Base-by-base conservation (phyloP, 2,888 invertebrate genomes). In the Amorpha juglandis region DNA sequence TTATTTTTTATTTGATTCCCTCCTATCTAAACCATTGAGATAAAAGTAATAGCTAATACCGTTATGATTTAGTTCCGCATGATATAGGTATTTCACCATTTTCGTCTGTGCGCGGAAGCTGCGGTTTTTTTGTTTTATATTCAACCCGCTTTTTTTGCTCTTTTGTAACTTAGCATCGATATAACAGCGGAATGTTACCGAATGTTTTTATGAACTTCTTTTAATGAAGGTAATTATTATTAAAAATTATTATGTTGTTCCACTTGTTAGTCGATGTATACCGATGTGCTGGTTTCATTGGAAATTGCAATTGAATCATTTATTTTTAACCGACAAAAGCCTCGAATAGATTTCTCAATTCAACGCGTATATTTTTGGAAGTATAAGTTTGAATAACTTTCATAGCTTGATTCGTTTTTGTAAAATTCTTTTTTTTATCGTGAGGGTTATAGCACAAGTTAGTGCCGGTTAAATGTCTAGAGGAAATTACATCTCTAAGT, bases 1-100 rank as follows among this genome's bases (percentile, higher is more conserved):
- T 77, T 73, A 74, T 66, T 74, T 75, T 77, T 74, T 72, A 72
- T 76, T 75, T 73, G 69, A 71, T 76, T 75, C 72, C 45, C 67
- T 76, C 75, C 71, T 72, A 77, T 77, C 71, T 75, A 63, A 64
- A 42, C 58, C 42, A 67, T 70, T 69, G 62, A 63, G 63, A 69
- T 74, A 62, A 70, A 70, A 73, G 47, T 72, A 74, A 73, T 67
- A 70, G 63, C 67, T 67, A 66, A 65, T 71, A 68, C 74, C 68
- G 73, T 75, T 74, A 71, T 65, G 64, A 66, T 70, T 76, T 72
- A 66, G 69, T 71, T 73, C 64, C 68, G 70, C 67, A 67, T 70
- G 65, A 53, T 69, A 64, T 66, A n/a, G n/a, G n/a, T n/a, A 67
- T 69, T 66, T 67, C 65, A 66, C 58, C 27, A 64, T 70, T 64